These are phyloP conservation scores for Eupeodes luniger DNA, from an alignment of 2,888 invertebrate genomes.

Conservation along the genomic window DNA sequence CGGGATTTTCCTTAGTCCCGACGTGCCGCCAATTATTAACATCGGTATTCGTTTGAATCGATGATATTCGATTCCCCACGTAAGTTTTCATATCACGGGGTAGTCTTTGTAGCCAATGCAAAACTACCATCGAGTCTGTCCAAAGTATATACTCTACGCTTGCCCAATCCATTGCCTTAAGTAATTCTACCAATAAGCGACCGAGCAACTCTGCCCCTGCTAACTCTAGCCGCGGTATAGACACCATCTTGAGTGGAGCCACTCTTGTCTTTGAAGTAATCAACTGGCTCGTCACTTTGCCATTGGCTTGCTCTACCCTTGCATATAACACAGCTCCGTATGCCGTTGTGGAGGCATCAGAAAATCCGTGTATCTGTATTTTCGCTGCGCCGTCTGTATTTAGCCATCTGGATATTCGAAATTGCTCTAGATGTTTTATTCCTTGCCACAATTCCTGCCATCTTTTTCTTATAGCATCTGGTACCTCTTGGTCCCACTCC, in stretches of 20 bases:
- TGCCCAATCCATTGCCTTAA: conserved; percentile 30
- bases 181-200: background rate
- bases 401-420: conserved; percentile 26
- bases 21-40: too few relatives aligned
- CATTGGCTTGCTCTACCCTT: conserved; percentile 23
- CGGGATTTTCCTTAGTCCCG: too few relatives aligned
- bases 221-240: conserved; percentile 2
- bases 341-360: background rate
- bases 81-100: conserved; percentile 29
- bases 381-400: background rate
- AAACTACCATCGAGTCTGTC: conserved; percentile 22
- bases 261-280: conserved; percentile 29
- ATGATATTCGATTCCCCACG: background rate
- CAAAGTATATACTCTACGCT: background rate
- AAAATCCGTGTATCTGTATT: background rate
- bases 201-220: background rate
- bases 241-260: background rate
- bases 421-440: background rate
- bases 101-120: conserved; percentile 30
- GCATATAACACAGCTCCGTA: conserved; percentile 2
- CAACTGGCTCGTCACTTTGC: background rate
- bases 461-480: background rate
- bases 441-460: conserved; percentile 20
- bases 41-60: too few relatives aligned
- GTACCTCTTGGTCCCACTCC: background rate